Evolutionary conservation across 2,888 invertebrate species (phyloP).

Genomic region (Eilema depressum): DNA sequence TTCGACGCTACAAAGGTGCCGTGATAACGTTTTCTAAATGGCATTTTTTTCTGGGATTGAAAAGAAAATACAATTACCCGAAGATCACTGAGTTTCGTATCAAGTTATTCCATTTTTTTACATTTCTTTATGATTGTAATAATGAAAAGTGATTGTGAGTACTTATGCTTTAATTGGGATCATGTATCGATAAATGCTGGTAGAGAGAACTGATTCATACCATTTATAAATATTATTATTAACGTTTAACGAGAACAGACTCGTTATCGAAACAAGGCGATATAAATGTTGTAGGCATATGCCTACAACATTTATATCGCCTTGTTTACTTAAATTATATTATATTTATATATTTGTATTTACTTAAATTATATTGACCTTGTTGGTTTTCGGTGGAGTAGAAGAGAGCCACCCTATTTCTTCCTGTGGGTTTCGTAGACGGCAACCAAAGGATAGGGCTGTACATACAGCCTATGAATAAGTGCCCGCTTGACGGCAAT

Average conservation of each 20-base stretch:
- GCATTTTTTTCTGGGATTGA: constrained; percentile 46
- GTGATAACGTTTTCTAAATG: constrained; percentile 54
- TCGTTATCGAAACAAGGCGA: background rate
- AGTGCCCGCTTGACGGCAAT: too few relatives aligned
- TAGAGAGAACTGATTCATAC: too few relatives aligned
- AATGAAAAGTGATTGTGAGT: background rate
- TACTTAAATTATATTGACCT: too few relatives aligned
- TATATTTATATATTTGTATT: too few relatives aligned
- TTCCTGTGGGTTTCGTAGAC: too few relatives aligned
- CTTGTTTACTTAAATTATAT: too few relatives aligned
- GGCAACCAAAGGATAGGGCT: too few relatives aligned
- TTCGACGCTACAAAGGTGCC: constrained; percentile 57
- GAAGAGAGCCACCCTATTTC: too few relatives aligned
- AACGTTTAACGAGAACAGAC: background rate
- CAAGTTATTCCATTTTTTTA: constrained; percentile 41
- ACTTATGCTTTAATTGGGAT: constrained; percentile 26
- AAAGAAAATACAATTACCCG: constrained; percentile 47
- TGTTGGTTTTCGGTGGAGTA: too few relatives aligned
- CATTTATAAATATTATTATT: background rate
- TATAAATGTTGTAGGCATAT: too few relatives aligned
- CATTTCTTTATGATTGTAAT: constrained; percentile 22
- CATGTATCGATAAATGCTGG: background rate
- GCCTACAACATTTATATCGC: too few relatives aligned
- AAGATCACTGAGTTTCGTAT: constrained; percentile 44
- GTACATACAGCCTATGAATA: too few relatives aligned